A percentile compares a stretch with the other conserved stretches of the same genome.
These are phyloP conservation scores for Cephalotes varians DNA, from an alignment of 2,888 invertebrate species.

Conservation along the genomic window DNA sequence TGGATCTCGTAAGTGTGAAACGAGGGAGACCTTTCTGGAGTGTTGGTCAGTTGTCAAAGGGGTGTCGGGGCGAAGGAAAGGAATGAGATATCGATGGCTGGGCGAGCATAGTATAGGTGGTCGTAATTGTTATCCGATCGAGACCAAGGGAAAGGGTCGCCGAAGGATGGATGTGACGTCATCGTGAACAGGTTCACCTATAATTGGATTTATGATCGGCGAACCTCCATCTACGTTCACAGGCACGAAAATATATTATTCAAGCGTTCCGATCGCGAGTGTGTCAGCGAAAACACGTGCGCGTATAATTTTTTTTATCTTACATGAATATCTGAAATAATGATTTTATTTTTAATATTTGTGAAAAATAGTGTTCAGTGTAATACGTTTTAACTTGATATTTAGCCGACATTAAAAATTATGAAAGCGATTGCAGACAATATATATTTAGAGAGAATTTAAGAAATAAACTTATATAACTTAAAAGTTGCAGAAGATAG, in stretches of 20 bases:
- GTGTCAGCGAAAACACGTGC: neutral
- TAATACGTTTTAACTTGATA: neutral
- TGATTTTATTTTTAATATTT: neutral
- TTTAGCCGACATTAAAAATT: neutral
- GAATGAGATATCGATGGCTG: slow-evolving; percentile 73
- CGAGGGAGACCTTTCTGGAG: slow-evolving; percentile 46
- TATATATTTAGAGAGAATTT: neutral
- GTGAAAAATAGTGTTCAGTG: neutral
- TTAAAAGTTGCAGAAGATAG: neutral
- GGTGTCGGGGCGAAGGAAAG: slow-evolving; percentile 53
- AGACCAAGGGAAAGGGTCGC: slow-evolving; percentile 74
- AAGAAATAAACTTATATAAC: neutral
- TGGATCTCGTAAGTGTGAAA: slow-evolving; percentile 38
- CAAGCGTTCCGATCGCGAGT: slow-evolving; percentile 47
- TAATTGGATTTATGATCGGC: slow-evolving; percentile 78
- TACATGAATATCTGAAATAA: slow-evolving; percentile 23
- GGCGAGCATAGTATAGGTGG: slow-evolving; percentile 52
- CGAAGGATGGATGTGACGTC: slow-evolving; percentile 77
- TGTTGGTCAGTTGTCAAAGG: slow-evolving; percentile 60
- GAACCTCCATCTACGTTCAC: slow-evolving; percentile 46
- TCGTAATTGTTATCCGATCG: slow-evolving; percentile 78
- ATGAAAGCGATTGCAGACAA: neutral
- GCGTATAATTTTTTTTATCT: slow-evolving; percentile 31
- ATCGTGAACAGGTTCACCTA: slow-evolving; percentile 76
- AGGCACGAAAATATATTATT: slow-evolving; percentile 70